These are phyloP conservation scores for Cygnus atratus DNA, from an alignment of 2,113 vertebrate species.

Conservation along the genomic window DNA sequence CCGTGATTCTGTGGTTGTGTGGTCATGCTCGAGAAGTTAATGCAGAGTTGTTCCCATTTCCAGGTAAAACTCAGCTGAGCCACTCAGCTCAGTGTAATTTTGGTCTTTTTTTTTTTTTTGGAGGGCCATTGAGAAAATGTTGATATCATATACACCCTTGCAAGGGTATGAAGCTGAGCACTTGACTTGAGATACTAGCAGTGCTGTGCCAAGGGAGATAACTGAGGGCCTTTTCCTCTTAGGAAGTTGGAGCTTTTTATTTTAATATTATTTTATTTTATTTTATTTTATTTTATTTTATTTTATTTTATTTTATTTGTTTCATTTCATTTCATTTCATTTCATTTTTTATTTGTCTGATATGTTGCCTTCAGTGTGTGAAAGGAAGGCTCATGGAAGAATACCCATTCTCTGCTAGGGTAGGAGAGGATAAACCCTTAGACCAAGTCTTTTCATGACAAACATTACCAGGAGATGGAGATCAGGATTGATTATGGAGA, in stretches of 20 bases:
- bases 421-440: not conserved
- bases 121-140: not conserved
- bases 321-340: not conserved
- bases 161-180: not conserved
- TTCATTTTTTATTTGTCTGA: not conserved
- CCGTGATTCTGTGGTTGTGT: not conserved
- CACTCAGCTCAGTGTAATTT: no score
- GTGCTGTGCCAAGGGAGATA: not conserved
- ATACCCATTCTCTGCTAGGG: not conserved
- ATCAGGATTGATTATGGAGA: not conserved
- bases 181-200: not conserved
- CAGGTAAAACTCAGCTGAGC: not conserved
- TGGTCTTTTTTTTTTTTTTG: not conserved
- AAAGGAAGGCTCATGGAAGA: not conserved
- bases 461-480: not conserved
- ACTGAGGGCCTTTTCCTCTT: not conserved
- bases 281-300: not conserved
- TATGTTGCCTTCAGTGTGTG: not conserved
- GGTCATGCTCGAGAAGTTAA: not conserved
- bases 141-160: not conserved
- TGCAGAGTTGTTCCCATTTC: not conserved
- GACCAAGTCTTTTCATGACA: not conserved
- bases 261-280: not conserved
- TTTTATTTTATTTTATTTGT: not conserved
- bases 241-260: not conserved